A percentile compares a stretch with the other conserved stretches of the same genome.
These are phyloP conservation scores for Zophobas morio DNA, from an alignment of 1,140 invertebrate genomes.

Conservation along the genomic window DNA sequence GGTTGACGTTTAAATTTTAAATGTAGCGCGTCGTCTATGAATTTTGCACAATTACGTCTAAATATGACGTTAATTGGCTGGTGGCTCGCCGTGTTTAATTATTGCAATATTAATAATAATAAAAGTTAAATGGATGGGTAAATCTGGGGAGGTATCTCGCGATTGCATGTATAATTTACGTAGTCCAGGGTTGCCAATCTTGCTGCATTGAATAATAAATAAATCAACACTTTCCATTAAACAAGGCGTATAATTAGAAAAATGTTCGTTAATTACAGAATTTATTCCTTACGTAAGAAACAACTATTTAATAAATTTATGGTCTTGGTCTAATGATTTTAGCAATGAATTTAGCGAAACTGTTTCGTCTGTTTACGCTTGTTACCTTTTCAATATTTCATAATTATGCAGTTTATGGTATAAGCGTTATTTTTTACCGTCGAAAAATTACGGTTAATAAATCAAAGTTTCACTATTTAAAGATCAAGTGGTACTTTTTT, in stretches of 20 bases:
- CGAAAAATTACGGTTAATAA: background rate
- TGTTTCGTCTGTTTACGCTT: conserved; percentile 29
- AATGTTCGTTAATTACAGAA: conserved; percentile 30
- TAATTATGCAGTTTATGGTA: conserved; percentile 1
- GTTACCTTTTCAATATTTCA: conserved; percentile 24
- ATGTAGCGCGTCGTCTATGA: too few relatives aligned
- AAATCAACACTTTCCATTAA: conserved; percentile 10
- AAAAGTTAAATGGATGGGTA: background rate
- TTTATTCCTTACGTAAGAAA: conserved; percentile 17
- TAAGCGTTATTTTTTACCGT: background rate
- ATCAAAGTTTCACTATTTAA: conserved; percentile 2
- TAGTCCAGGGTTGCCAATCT: background rate
- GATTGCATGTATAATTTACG: background rate
- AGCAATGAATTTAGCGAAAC: conserved; percentile 36
- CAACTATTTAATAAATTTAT: conserved; percentile 1
- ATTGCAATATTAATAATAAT: conserved; percentile 6
- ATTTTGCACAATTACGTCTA: too few relatives aligned
- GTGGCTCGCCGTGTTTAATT: background rate
- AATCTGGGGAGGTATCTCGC: too few relatives aligned
- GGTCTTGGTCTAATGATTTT: conserved; percentile 27
- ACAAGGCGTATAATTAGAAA: conserved; percentile 20
- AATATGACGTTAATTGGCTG: too few relatives aligned
- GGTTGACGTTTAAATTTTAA: too few relatives aligned
- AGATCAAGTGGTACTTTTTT: background rate
- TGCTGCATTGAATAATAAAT: conserved; percentile 17